Conservation (phyloP, 1,140 invertebrate genomes). For the Zaprionus nigranus region DNA sequence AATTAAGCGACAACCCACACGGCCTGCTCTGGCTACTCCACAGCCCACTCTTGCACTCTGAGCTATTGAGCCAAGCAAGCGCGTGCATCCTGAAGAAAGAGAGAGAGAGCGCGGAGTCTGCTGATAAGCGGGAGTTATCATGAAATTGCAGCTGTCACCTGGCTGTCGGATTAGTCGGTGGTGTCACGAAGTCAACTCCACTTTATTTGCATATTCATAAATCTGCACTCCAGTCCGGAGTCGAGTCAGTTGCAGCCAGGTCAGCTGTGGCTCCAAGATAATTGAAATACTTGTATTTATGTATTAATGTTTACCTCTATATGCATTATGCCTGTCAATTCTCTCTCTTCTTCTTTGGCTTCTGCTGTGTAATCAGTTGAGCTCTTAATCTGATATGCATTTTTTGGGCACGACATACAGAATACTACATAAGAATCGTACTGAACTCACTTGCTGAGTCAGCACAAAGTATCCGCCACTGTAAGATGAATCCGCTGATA, state of each 20-base stretch:
- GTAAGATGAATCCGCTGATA: constrained; percentile 6
- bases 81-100: not conserved
- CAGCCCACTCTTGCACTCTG: not conserved
- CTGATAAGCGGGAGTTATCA: constrained; percentile 68
- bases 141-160: constrained; percentile 35
- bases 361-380: constrained; percentile 55
- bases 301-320: constrained; percentile 30
- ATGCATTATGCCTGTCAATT: too few relatives aligned
- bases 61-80: constrained; percentile 52
- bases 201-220: constrained; percentile 76
- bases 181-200: constrained; percentile 60
- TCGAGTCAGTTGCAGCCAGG: constrained; percentile 4
- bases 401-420: constrained; percentile 5
- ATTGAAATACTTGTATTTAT: constrained; percentile 60
- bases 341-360: not conserved
- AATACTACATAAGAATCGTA: constrained; percentile 12
- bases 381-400: constrained; percentile 46
- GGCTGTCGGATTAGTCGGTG: constrained; percentile 39
- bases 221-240: constrained; percentile 18
- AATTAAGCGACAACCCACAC: constrained; percentile 58
- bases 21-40: constrained; percentile 28
- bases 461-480: not conserved
- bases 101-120: not conserved
- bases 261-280: constrained; percentile 37
- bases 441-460: constrained; percentile 8